Evolutionary conservation across 2,113 vertebrate species (phyloP).

Genomic region (Urocolius indicus): DNA sequence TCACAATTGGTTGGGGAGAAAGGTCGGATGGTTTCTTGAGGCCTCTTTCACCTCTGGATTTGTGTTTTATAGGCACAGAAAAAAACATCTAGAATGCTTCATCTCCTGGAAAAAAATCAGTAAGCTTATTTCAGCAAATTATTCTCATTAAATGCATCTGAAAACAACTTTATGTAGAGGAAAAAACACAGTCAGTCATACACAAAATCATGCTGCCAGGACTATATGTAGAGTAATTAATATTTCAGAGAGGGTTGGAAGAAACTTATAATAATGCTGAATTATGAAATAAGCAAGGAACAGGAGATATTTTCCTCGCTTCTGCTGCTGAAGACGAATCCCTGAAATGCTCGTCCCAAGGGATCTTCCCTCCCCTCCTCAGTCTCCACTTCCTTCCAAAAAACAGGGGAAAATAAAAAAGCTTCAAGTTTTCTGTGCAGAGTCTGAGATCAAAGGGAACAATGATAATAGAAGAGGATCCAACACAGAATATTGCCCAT

Average conservation of each 20-base stretch:
- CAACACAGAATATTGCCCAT: accelerated
- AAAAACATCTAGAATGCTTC: neutral
- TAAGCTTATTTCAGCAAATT: neutral
- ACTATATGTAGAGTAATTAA: neutral
- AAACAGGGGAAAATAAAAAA: neutral
- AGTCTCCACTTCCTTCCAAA: neutral
- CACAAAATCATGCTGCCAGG: neutral
- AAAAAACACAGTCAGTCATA: neutral
- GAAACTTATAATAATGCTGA: conserved; percentile 1
- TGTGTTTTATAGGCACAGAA: neutral
- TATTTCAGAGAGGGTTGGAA: conserved; percentile 23
- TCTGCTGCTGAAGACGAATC: neutral
- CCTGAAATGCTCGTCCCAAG: neutral
- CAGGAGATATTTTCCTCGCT: conserved; percentile 2
- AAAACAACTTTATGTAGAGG: neutral
- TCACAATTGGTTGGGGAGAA: accelerated
- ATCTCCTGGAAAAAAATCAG: neutral
- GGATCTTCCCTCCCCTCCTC: neutral
- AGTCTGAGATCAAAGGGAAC: neutral
- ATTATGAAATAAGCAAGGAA: conserved; percentile 29
- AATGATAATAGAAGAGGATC: neutral
- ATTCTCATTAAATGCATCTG: neutral
- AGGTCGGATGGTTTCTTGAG: neutral
- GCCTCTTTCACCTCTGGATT: neutral
- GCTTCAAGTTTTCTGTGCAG: neutral